Evolutionary conservation across 2,797 vertebrate genomes (phyloP).

Genomic region (Tapera naevia): DNA sequence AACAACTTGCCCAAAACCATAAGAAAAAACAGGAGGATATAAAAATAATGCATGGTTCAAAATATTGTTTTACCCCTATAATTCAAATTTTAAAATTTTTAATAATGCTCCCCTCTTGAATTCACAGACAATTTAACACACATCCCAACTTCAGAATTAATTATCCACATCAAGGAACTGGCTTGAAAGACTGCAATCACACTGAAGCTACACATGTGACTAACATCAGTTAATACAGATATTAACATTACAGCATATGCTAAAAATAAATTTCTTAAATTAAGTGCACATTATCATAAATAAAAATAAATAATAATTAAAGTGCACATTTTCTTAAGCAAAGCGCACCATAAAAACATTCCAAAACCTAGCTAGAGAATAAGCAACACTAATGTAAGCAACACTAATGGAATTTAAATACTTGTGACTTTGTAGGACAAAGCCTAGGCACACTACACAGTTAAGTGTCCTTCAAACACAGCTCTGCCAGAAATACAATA

Average conservation of each 20-base stretch:
- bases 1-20: neutral
- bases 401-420: neutral
- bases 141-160: neutral
- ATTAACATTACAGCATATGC: neutral
- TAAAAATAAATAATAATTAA: neutral
- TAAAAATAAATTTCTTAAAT: neutral
- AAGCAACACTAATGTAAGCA: neutral
- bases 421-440: neutral
- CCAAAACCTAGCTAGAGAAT: neutral
- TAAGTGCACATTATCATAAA: neutral
- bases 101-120: neutral
- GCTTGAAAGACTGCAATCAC: neutral
- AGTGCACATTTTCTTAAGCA: neutral
- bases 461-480: neutral
- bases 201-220: neutral
- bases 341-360: neutral
- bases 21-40: neutral
- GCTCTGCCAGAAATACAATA: neutral
- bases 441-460: neutral
- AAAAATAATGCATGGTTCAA: neutral
- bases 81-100: neutral
- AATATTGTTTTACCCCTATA: neutral
- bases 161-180: neutral
- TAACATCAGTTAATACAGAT: neutral
- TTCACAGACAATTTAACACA: slow-evolving; percentile 1